Evolutionary conservation across 2,113 vertebrate species (phyloP).

Genomic region (Poeciliopsis retropinna): DNA sequence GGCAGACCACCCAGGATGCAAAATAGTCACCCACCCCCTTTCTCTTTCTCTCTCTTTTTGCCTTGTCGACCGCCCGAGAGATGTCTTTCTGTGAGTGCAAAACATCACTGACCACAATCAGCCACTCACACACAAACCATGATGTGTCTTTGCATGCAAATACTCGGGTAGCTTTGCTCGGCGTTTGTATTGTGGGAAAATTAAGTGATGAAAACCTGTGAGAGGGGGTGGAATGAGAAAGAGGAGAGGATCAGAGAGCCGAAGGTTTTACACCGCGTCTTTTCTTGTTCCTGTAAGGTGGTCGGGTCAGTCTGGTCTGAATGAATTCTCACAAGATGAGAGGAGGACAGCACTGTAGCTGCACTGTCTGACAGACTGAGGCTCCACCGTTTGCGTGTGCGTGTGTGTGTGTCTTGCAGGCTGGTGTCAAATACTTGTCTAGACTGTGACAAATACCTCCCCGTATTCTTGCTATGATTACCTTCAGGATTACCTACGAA

Average conservation of each 20-base stretch:
- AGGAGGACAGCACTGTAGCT: conserved; percentile 59
- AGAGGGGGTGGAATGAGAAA: conserved; percentile 17
- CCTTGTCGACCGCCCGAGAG: conserved; percentile 73
- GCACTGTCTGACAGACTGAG: conserved; percentile 68
- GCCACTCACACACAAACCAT: conserved; percentile 60
- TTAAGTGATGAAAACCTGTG: conserved; percentile 63
- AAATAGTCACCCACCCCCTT: conserved; percentile 80
- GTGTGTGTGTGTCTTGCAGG: conserved; percentile 67
- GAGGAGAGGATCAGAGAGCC: conserved; percentile 18
- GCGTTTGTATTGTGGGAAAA: conserved; percentile 67
- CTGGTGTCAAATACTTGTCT: conserved; percentile 80
- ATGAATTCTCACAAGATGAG: conserved; percentile 60
- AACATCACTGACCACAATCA: conserved; percentile 76
- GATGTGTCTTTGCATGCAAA: conserved; percentile 75
- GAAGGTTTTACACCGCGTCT: conserved; percentile 39
- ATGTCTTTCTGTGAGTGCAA: conserved; percentile 79
- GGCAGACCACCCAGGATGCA: conserved; percentile 87
- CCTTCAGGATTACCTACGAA: conserved; percentile 59
- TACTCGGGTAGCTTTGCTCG: conserved; percentile 62
- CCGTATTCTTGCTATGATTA: conserved; percentile 59
- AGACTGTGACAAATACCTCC: conserved; percentile 77
- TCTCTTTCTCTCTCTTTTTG: conserved; percentile 66
- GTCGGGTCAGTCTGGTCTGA: conserved; percentile 52
- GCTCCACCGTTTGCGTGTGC: conserved; percentile 52
- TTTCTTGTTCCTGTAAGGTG: conserved; percentile 52